phyloP scores from a whole-genome alignment of 1,140 invertebrate genomes.

The Doryteuthis pealeii region DNA sequence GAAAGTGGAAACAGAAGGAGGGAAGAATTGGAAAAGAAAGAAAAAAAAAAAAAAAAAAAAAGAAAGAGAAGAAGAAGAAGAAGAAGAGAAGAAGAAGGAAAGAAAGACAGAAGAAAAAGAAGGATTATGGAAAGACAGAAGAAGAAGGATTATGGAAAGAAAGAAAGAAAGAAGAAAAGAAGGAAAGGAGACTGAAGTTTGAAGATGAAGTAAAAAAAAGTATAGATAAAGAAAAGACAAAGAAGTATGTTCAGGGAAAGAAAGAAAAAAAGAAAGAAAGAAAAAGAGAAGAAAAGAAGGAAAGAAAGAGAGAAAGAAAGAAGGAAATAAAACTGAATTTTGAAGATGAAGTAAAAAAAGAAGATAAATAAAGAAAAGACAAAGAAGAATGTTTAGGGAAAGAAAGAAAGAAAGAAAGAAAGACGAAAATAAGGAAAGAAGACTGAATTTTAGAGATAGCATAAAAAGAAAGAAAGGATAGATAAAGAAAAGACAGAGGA shows the following conservation, averaged over 20 bases:
- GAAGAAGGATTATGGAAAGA: background rate
- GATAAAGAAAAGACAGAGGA: background rate
- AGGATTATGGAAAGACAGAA: background rate
- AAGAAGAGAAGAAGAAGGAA: background rate
- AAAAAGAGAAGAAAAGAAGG: background rate
- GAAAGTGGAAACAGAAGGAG: no score
- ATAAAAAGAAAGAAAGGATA: background rate
- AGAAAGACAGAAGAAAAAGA: background rate
- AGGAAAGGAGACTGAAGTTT: background rate
- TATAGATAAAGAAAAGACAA: background rate
- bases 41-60: no score
- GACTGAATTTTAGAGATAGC: background rate
- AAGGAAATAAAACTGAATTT: background rate
- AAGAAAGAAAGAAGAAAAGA: background rate
- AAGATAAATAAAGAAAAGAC: background rate
- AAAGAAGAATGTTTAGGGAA: background rate
- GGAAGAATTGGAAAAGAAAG: no score
- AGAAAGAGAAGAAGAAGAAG: no score
- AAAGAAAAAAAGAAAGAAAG: background rate
- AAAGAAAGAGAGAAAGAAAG: background rate
- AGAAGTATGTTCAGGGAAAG: background rate
- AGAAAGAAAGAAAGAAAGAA: background rate
- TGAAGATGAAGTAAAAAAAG: background rate
- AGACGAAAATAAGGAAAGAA: background rate
- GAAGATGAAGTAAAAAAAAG: background rate